A percentile compares a stretch with the other conserved stretches of the same genome.
Conservation (phyloP, 2,797 vertebrate genomes). For the Microctenopoma stevenorrisi region DNA sequence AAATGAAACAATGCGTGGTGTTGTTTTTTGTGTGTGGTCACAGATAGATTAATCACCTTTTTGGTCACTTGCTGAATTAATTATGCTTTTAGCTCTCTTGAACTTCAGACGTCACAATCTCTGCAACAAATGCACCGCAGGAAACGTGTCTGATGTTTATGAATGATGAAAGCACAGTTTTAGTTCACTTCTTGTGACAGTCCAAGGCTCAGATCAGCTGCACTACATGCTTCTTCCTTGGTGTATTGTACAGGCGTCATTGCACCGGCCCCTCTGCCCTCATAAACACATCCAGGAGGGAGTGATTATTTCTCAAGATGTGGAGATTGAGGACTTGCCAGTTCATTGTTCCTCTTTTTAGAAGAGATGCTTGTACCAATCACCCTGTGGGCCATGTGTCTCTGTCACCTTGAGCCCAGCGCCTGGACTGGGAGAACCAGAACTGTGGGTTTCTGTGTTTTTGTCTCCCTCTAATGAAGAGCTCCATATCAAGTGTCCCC, state of each 20-base stretch:
- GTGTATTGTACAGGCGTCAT: constrained; percentile 67
- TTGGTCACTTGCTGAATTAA: constrained; percentile 17
- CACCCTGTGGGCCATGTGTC: constrained; percentile 57
- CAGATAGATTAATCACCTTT: constrained; percentile 18
- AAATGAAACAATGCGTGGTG: constrained; percentile 41
- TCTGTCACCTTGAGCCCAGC: constrained; percentile 68
- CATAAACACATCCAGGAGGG: constrained; percentile 82
- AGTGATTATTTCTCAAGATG: constrained; percentile 84
- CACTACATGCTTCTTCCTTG: constrained; percentile 50
- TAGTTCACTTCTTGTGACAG: constrained; percentile 36
- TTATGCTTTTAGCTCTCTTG: constrained; percentile 21
- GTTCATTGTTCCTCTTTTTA: constrained; percentile 76
- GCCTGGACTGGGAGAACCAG: constrained; percentile 22
- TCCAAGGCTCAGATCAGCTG: constrained; percentile 66
- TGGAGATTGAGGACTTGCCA: constrained; percentile 77
- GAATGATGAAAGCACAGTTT: constrained; percentile 43
- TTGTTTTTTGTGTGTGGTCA: constrained; percentile 13
- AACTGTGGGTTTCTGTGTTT: constrained; percentile 59
- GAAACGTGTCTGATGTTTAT: constrained; percentile 14
- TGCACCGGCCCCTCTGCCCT: constrained; percentile 73
- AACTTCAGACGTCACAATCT: constrained; percentile 30
- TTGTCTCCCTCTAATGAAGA: constrained; percentile 62
- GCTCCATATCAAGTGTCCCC: constrained; percentile 69
- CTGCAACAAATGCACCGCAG: constrained; percentile 12
- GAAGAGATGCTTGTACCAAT: constrained; percentile 63